phyloP scores from a whole-genome alignment of 2,113 vertebrate genomes.

The Lipotes vexillifer region DNA sequence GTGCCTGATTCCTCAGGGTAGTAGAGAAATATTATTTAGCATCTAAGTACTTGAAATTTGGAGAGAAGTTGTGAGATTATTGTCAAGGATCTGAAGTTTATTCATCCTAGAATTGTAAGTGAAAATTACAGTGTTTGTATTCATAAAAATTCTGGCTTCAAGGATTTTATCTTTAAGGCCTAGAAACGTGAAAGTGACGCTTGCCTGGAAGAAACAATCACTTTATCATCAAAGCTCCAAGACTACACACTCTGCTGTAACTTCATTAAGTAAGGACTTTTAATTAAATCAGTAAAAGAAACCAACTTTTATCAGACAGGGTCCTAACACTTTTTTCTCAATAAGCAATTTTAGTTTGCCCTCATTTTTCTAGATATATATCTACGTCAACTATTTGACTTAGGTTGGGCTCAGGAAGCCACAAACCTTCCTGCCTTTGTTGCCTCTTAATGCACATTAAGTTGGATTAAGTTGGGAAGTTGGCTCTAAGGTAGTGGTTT shows the following conservation, averaged over 20 bases:
- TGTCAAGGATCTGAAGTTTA: not conserved
- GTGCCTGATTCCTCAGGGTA: not conserved
- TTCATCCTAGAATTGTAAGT: not conserved
- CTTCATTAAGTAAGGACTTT: not conserved
- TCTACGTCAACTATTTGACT: not conserved
- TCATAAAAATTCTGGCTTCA: not conserved
- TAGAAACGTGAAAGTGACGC: not conserved
- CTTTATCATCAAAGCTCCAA: not conserved
- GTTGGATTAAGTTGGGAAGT: not conserved
- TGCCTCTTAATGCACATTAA: not conserved
- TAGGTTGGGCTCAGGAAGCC: not conserved
- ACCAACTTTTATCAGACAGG: not conserved
- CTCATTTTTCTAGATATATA: not conserved
- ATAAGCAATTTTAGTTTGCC: not conserved
- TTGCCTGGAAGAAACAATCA: not conserved
- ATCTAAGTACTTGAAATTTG: not conserved
- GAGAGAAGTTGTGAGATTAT: not conserved
- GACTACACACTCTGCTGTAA: not conserved
- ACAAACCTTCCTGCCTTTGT: not conserved
- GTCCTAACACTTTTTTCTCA: not conserved
- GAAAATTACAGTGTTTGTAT: not conserved
- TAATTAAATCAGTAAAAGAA: not conserved
- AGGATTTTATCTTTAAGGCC: not conserved
- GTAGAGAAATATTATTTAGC: not conserved
- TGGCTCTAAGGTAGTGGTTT: not conserved